Evolutionary conservation across 2,113 vertebrate species (phyloP), one percentile per base, ranked within the genome.

Genomic region (Dascyllus trimaculatus): DNA sequence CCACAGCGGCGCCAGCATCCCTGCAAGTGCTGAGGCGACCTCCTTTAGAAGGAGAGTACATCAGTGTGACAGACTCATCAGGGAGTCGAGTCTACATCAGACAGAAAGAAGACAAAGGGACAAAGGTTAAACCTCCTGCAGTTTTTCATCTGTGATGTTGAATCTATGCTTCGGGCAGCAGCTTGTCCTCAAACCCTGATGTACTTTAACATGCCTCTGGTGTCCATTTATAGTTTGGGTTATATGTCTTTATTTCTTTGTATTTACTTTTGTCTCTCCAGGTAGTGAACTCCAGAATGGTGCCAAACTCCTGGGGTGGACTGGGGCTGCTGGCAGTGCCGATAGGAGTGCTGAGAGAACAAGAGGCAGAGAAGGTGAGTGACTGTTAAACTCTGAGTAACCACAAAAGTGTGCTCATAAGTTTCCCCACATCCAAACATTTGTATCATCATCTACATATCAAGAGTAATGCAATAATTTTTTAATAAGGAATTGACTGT

Each of bases 81-180:
- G 98, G 98, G 17, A 92, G 86, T 80, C 91, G 98, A 3, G 95
- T 97, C 26, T 99, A 97, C 80, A 92, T 99, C 82, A 82, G 93
- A 6, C 79, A 98, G 52, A 95, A 83, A 22, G 94, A 95, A 0
- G 95, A 97, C 22, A 24, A 64, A 6, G 58, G 75, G 1, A 17
- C 68, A 18, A 90, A 93, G 93, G 93, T 93, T 19, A 45, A 53
- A 26, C 1, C 2, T 11, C 11, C 18, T n/a, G 18, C 32, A 7
- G n/a, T 35, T 24, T 11, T 38, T 61, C 32, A 45, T 14, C 18
- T 48, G 11, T 18, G 38, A 48, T 51, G 24, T 19, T 53, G 11
- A 71, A 49, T 26, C 26, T 9, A 11, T 21, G 0, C n/a, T 17
- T 7, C 21, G n/a, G 24, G 11, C 8, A n/a, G n/a, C n/a, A n/a